Evolutionary conservation across 2,797 vertebrate species (phyloP).

Genomic region (Falco rusticolus): DNA sequence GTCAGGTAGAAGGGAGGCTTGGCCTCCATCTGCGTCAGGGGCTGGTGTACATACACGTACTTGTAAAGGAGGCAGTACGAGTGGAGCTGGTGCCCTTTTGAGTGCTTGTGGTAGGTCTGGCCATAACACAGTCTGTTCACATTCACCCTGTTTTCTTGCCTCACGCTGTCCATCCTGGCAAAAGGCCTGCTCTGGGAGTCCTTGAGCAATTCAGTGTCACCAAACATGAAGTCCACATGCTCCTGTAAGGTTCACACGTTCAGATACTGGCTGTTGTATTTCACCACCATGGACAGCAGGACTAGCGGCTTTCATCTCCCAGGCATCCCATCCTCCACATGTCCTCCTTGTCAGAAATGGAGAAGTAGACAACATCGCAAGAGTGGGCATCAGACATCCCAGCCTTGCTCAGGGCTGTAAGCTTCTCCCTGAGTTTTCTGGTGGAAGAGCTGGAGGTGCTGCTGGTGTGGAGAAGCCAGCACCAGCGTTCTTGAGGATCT

Average conservation of each 20-base stretch:
- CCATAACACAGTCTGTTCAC: neutral
- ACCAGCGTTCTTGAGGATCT: slow-evolving; percentile 63
- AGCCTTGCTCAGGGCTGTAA: slow-evolving; percentile 67
- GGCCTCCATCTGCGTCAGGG: slow-evolving; percentile 37
- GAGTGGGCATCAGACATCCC: slow-evolving; percentile 58
- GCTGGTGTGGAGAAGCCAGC: slow-evolving; percentile 68
- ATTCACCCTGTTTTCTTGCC: slow-evolving; percentile 60
- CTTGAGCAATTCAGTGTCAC: slow-evolving; percentile 64
- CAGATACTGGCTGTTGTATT: slow-evolving; percentile 73
- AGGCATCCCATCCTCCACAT: slow-evolving; percentile 63
- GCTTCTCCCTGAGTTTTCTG: slow-evolving; percentile 75
- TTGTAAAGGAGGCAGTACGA: slow-evolving; percentile 65
- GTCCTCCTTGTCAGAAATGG: slow-evolving; percentile 66
- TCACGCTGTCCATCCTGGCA: slow-evolving; percentile 55
- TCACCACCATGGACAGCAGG: slow-evolving; percentile 61
- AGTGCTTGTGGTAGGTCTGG: slow-evolving; percentile 62
- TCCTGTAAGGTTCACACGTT: slow-evolving; percentile 69
- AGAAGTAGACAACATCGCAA: slow-evolving; percentile 61
- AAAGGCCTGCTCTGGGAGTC: slow-evolving; percentile 58
- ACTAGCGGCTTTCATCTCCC: slow-evolving; percentile 52
- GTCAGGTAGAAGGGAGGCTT: slow-evolving; percentile 58
- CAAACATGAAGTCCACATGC: slow-evolving; percentile 48
- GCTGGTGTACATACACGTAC: slow-evolving; percentile 54
- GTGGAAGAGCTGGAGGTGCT: slow-evolving; percentile 72
- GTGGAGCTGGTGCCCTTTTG: slow-evolving; percentile 60